Evolutionary conservation across 2,888 invertebrate genomes (phyloP).

Genomic region (Dasypogon diadema): DNA sequence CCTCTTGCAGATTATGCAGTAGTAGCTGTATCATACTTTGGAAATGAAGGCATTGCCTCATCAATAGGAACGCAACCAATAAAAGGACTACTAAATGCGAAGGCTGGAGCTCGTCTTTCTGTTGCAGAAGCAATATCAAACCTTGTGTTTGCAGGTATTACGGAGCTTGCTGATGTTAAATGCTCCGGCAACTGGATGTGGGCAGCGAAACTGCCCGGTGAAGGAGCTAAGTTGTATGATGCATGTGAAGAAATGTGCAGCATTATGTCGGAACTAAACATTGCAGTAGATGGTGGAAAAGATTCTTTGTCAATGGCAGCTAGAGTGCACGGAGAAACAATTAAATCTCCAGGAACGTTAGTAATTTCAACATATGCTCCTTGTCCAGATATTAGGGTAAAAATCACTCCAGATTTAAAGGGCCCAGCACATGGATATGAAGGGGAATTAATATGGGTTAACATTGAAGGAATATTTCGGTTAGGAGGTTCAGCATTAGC

Average conservation of each 20-base stretch:
- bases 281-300: slow-evolving; percentile 97
- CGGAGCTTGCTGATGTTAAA: slow-evolving; percentile 86
- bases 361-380: slow-evolving; percentile 98
- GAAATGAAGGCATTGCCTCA: slow-evolving; percentile 88
- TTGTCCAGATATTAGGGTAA: slow-evolving; percentile 87
- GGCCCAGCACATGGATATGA: slow-evolving; percentile 73
- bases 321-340: slow-evolving; percentile 77
- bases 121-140: slow-evolving; percentile 96
- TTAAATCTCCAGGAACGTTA: slow-evolving; percentile 87
- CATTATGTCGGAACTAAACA: slow-evolving; percentile 82
- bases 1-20: slow-evolving; percentile 96
- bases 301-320: slow-evolving; percentile 98
- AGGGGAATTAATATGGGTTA: slow-evolving; percentile 82
- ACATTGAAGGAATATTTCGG: slow-evolving; percentile 81
- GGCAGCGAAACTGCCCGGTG: slow-evolving; percentile 95
- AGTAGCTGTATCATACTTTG: slow-evolving; percentile 87
- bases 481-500: slow-evolving; percentile 94
- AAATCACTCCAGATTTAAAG: slow-evolving; percentile 93
- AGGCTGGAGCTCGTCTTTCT: slow-evolving; percentile 92
- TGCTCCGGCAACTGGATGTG: slow-evolving; percentile 99
- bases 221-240: slow-evolving; percentile 88
- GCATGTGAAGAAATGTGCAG: slow-evolving; percentile 91
- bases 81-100: slow-evolving; percentile 86
- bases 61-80: slow-evolving; percentile 98
- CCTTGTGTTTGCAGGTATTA: slow-evolving; percentile 81